A percentile compares a stretch with the other conserved stretches of the same genome.
Conservation (phyloP, 2,888 invertebrate genomes). For the Epirrhoe alternata region DNA sequence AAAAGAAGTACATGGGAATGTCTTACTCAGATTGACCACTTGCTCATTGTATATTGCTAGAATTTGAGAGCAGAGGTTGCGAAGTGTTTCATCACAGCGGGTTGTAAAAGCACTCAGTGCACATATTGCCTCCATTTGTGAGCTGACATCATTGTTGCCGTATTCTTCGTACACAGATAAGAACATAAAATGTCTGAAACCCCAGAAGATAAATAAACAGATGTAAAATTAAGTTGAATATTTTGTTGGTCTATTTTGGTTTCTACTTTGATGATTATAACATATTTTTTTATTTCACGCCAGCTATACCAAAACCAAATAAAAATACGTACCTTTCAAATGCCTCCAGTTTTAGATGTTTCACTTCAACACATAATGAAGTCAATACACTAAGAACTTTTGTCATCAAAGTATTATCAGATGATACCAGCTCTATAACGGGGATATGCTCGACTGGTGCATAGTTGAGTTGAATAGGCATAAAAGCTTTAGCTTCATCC, state of each 20-base stretch:
- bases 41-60: slow-evolving; percentile 87
- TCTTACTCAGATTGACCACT: slow-evolving; percentile 74
- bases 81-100: slow-evolving; percentile 89
- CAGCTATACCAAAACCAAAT: background rate
- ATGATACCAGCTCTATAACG: slow-evolving; percentile 89
- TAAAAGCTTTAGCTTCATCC: slow-evolving; percentile 69
- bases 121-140: slow-evolving; percentile 86
- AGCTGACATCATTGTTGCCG: slow-evolving; percentile 72
- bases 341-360: slow-evolving; percentile 88
- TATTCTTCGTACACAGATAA: slow-evolving; percentile 89
- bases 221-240: background rate
- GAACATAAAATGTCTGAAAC: slow-evolving; percentile 82
- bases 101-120: slow-evolving; percentile 88
- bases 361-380: slow-evolving; percentile 91
- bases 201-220: background rate
- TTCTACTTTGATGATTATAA: no score
- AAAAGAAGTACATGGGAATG: slow-evolving; percentile 4
- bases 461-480: slow-evolving; percentile 69
- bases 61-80: slow-evolving; percentile 90
- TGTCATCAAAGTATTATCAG: slow-evolving; percentile 92
- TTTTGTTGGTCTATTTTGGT: no score
- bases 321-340: slow-evolving; percentile 76
- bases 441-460: slow-evolving; percentile 86
- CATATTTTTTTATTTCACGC: background rate
- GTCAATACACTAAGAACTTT: slow-evolving; percentile 92